Conservation (phyloP, 2,113 vertebrate genomes). For the Opisthocomus hoazin region DNA sequence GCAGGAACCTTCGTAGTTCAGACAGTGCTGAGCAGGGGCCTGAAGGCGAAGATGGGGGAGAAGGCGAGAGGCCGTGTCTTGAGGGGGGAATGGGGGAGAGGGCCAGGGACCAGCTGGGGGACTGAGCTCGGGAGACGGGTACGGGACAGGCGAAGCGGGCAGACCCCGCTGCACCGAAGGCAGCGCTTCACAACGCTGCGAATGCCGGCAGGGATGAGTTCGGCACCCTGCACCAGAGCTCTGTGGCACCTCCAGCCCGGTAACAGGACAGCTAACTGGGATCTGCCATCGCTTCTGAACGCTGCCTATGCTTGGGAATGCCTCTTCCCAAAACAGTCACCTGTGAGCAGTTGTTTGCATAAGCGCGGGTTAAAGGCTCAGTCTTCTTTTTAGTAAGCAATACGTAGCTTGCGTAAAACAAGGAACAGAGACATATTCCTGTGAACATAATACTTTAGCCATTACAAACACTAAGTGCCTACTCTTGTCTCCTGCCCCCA, state of each 20-base stretch:
- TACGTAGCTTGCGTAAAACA: not conserved
- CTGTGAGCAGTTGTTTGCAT: not conserved
- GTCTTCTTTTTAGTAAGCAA: not conserved
- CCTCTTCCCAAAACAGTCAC: not conserved
- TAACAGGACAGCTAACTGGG: not conserved
- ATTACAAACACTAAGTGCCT: not conserved
- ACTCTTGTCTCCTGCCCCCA: not conserved
- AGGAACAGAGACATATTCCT: not conserved
- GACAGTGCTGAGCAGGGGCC: not conserved
- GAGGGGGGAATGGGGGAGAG: not conserved
- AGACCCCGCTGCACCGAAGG: not conserved
- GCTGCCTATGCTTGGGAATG: fast-evolving
- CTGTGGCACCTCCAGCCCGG: fast-evolving
- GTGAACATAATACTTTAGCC: not conserved
- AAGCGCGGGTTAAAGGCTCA: not conserved
- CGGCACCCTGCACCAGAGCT: not conserved
- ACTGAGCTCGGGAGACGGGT: fast-evolving
- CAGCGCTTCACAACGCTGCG: too few species aligned
- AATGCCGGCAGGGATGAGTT: fast-evolving
- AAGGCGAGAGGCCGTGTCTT: too few species aligned
- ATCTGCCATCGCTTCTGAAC: not conserved
- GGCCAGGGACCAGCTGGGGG: not conserved
- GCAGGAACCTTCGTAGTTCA: fast-evolving
- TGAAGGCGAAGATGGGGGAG: not conserved
- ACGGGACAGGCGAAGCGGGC: not conserved